phyloP scores from a whole-genome alignment of 1,140 invertebrate species.

The Magallana angulata region DNA sequence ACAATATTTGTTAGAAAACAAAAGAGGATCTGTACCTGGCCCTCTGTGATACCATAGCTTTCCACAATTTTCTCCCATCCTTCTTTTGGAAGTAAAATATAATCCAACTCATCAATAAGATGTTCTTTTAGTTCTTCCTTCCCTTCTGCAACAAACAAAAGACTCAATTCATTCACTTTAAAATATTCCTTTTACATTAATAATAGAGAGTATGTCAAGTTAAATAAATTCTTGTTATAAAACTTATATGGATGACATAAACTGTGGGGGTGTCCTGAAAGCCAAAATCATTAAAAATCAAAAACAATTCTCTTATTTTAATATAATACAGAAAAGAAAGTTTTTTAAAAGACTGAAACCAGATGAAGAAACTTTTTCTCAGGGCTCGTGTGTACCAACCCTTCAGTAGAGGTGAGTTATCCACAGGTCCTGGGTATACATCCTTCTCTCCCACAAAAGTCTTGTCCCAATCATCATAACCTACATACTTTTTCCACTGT shows the following conservation, averaged over 20 bases:
- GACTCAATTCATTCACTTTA: no score
- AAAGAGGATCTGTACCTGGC: slow-evolving; percentile 66
- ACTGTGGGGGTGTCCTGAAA: no score
- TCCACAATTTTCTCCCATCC: slow-evolving; percentile 79
- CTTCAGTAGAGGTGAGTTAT: slow-evolving; percentile 78
- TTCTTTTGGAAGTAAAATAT: slow-evolving; percentile 79
- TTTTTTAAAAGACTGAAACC: no score
- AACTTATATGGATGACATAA: no score
- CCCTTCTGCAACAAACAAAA: slow-evolving; percentile 64
- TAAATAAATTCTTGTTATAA: no score
- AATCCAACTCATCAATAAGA: slow-evolving; percentile 81
- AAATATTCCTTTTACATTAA: no score
- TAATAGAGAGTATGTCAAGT: no score
- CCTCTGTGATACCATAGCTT: slow-evolving; percentile 79
- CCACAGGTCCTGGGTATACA: slow-evolving; percentile 80
- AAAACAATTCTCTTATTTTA: no score
- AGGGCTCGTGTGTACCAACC: no score
- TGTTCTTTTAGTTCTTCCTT: slow-evolving; percentile 77
- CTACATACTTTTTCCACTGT: slow-evolving; percentile 81
- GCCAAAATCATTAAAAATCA: no score
- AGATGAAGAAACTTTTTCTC: no score
- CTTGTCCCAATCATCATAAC: slow-evolving; percentile 79
- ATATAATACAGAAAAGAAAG: no score
- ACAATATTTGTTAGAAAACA: background rate
- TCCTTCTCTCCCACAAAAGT: slow-evolving; percentile 75